These are phyloP conservation scores for Hippocampus zosterae DNA, from an alignment of 2,113 vertebrate genomes.

Conservation along the genomic window DNA sequence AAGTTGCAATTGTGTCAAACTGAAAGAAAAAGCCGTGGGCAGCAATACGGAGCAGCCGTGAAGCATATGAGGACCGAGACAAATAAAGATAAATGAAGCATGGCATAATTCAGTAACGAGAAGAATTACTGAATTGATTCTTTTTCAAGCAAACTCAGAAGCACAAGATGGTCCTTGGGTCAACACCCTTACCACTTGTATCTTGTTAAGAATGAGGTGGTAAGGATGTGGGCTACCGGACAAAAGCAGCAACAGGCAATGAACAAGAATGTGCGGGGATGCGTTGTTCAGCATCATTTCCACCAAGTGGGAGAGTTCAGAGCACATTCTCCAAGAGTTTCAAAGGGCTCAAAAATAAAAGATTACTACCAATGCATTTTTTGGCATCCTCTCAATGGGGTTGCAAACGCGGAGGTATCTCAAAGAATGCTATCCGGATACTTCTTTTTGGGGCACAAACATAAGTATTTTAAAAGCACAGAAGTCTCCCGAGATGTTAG, in stretches of 20 bases:
- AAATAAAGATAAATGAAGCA: slow-evolving; percentile 33
- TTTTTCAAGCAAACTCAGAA: slow-evolving; percentile 3
- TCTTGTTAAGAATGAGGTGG: slow-evolving; percentile 6
- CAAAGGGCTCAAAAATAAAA: neutral
- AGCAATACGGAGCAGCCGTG: slow-evolving; percentile 38
- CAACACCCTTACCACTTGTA: slow-evolving; percentile 10
- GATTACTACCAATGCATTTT: neutral
- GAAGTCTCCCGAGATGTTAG: neutral
- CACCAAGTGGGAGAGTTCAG: neutral
- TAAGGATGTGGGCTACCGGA: slow-evolving; percentile 10
- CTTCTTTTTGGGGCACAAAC: neutral
- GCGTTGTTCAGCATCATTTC: neutral
- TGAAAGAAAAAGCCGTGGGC: slow-evolving; percentile 18
- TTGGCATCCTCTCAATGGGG: neutral
- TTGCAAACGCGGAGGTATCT: neutral
- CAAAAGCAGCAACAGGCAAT: slow-evolving; percentile 1
- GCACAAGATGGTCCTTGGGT: neutral
- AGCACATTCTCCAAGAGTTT: neutral
- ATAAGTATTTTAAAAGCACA: neutral
- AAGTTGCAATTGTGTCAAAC: slow-evolving; percentile 34
- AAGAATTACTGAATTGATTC: slow-evolving; percentile 26
- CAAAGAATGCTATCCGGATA: neutral
- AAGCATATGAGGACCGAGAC: slow-evolving; percentile 23
- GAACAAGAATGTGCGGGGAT: neutral
- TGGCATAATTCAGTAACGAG: slow-evolving; percentile 15